Conservation (phyloP, 2,113 vertebrate genomes). For the Synchiropus splendidus region DNA sequence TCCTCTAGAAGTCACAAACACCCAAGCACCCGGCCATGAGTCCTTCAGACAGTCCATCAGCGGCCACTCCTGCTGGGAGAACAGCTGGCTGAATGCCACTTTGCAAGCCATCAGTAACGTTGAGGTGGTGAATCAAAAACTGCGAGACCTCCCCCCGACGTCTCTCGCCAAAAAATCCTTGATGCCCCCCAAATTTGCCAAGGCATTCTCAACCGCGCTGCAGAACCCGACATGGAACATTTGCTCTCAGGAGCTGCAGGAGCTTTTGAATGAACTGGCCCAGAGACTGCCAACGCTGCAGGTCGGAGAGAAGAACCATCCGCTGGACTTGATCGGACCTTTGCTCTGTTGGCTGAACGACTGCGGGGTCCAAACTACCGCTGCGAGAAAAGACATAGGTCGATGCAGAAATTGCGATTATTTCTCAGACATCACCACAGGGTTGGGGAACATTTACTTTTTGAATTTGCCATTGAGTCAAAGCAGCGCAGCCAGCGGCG, state of each 20-base stretch:
- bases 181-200: neutral
- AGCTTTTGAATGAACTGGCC: neutral
- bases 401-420: neutral
- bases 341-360: neutral
- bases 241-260: neutral
- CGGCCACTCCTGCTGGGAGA: neutral
- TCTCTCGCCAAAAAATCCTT: neutral
- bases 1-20: no score
- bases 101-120: neutral
- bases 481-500: no score
- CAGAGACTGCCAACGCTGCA: rapidly evolving
- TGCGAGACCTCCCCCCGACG: neutral
- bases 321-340: neutral
- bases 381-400: neutral
- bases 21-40: no score
- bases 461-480: neutral
- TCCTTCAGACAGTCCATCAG: no score
- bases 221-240: neutral
- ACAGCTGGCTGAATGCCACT: constrained; percentile 2
- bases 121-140: neutral
- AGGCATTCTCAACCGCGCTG: neutral
- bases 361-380: neutral
- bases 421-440: neutral
- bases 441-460: neutral
- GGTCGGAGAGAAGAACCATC: neutral